phyloP scores from a whole-genome alignment of 2,888 invertebrate species.

The Mamestra brassicae region DNA sequence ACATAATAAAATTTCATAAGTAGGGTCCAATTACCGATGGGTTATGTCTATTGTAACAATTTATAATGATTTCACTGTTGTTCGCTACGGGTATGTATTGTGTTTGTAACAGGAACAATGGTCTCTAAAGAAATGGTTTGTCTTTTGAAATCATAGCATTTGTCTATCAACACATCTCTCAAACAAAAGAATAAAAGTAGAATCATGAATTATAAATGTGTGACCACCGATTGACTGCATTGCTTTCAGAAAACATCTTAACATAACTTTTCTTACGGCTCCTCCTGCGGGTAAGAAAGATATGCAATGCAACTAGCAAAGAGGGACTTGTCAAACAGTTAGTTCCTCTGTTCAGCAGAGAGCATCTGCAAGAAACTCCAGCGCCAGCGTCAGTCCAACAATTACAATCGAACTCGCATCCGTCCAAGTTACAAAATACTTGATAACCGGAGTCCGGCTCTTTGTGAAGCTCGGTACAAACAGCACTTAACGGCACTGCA shows the following conservation, averaged over 20 bases:
- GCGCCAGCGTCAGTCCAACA: slow-evolving; percentile 14
- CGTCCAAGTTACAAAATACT: slow-evolving; percentile 53
- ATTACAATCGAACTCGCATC: slow-evolving; percentile 50
- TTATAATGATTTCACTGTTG: slow-evolving; percentile 3
- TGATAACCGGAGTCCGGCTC: slow-evolving; percentile 51
- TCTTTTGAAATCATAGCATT: slow-evolving; percentile 8
- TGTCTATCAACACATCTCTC: slow-evolving; percentile 1
- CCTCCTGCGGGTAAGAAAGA: background rate
- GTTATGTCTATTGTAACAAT: background rate
- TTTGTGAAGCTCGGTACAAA: slow-evolving; percentile 55
- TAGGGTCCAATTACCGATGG: slow-evolving; percentile 17
- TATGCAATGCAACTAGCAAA: background rate
- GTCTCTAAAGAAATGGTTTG: slow-evolving; percentile 5
- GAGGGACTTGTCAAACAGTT: background rate
- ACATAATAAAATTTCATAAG: slow-evolving; percentile 41
- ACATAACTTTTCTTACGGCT: too few relatives aligned
- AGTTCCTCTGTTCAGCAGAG: slow-evolving; percentile 4
- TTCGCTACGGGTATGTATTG: background rate
- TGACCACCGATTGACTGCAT: too few relatives aligned
- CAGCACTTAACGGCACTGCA: slow-evolving; percentile 64
- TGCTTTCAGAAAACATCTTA: too few relatives aligned
- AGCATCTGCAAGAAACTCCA: slow-evolving; percentile 19
- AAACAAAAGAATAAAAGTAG: too few relatives aligned
- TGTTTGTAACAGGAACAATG: background rate
- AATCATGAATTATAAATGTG: too few relatives aligned